phyloP scores from a whole-genome alignment of 92 coral and sea anemone species.

The Palythoa heliodiscus region DNA sequence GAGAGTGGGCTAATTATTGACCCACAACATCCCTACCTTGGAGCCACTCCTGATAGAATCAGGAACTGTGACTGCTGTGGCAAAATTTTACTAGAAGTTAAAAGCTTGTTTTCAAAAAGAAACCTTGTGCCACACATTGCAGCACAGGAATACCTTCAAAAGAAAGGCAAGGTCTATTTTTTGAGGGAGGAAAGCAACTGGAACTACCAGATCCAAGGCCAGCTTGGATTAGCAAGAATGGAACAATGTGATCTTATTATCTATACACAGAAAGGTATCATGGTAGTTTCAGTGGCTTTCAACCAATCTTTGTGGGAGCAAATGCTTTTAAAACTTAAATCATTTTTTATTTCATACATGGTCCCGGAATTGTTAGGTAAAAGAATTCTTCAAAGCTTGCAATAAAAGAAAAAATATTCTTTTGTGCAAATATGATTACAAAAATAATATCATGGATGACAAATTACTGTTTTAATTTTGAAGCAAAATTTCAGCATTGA shows the following conservation, averaged over 20 bases:
- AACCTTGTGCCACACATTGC: slow-evolving; percentile 2
- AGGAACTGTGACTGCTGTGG: slow-evolving; percentile 23
- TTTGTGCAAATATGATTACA: slow-evolving; percentile 6
- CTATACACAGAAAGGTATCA: slow-evolving; percentile 47
- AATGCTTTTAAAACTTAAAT: not conserved
- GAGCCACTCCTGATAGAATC: slow-evolving; percentile 30
- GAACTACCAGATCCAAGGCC: slow-evolving; percentile 56
- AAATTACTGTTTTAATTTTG: slow-evolving; percentile 6
- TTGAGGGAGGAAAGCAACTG: slow-evolving; percentile 33
- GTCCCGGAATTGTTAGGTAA: slow-evolving; percentile 16
- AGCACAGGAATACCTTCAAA: not conserved
- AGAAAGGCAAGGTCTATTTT: not conserved
- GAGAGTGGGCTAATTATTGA: slow-evolving; percentile 55
- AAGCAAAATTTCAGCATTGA: not conserved
- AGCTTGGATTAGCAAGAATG: slow-evolving; percentile 31
- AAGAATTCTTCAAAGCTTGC: not conserved
- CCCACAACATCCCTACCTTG: slow-evolving; percentile 10
- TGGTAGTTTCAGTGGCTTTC: slow-evolving; percentile 44
- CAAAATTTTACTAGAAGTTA: slow-evolving; percentile 12
- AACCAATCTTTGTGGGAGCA: slow-evolving; percentile 29
- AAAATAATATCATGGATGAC: not conserved
- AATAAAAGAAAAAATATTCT: slow-evolving; percentile 3
- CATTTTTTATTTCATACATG: not conserved
- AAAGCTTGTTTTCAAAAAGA: slow-evolving; percentile 20
- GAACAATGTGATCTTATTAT: slow-evolving; percentile 35